Evolutionary conservation across 2,797 vertebrate genomes (phyloP), one percentile per base, ranked within the genome.

Genomic region (Anableps anableps): DNA sequence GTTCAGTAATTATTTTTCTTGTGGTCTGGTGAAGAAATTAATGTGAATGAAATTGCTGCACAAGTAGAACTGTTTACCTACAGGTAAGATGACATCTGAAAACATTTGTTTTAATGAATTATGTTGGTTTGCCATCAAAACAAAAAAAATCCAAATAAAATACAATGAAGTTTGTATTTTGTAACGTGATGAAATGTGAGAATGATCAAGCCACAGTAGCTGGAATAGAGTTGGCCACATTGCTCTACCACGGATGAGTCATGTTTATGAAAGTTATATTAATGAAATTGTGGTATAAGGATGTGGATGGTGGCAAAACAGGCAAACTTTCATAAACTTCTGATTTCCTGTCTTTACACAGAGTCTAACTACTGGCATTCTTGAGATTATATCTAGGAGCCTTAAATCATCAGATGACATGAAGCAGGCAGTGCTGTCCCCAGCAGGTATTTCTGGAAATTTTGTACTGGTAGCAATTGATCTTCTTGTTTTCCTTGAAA

Each of bases 301-400:
- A 51, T 36, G 38, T 73, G n/a, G 82, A 83, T 36, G 79, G 73
- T 55, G 53, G 75, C 45, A 73, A 75, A 62, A 60, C 76, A 48
- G n/a, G 72, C 85, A 90, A 85, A 76, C 23, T 26, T n/a, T 70
- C 66, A 50, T 78, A 53, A 75, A 86, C 81, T 72, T 82, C 74
- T 75, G 60, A 72, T 83, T 77, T 6, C 73, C 43, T 85, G 74
- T 60, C n/a, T 85, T 74, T 80, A 43, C 43, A 66, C 51, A 76
- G 80, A 86, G 75, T n/a, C 60, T 76, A 70, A 82, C 31, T 36
- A 71, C 80, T 83, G 29, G 53, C 76, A 34, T 83, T 45, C 45
- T 74, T 50, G 60, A 83, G 86, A 88, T 87, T 85, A 73, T 74
- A 72, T 83, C 41, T 66, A 17, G 31, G 51, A 81, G 48, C 75